These are phyloP conservation scores for Macheiramphus alcinus DNA, from an alignment of 2,113 vertebrate species.

Conservation along the genomic window DNA sequence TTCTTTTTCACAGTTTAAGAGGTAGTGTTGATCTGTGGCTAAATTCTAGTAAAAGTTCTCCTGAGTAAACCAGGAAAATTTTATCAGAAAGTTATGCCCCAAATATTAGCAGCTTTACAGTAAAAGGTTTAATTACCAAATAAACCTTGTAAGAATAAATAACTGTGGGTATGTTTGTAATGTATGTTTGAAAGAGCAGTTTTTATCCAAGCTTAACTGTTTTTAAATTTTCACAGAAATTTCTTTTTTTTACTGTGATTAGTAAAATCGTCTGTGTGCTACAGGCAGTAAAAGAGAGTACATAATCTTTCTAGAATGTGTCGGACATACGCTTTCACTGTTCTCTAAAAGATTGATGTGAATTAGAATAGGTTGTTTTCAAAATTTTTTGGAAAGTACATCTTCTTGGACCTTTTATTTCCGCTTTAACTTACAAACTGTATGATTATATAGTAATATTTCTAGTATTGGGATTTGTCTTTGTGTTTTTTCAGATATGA, in stretches of 20 bases:
- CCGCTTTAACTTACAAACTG: background rate
- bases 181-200: background rate
- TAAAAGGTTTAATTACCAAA: background rate
- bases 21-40: background rate
- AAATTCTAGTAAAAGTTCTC: background rate
- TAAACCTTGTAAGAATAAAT: background rate
- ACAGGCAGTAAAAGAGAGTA: background rate
- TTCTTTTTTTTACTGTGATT: background rate
- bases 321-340: background rate
- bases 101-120: background rate
- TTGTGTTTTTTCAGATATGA: background rate
- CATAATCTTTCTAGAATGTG: background rate
- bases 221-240: background rate
- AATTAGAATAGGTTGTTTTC: background rate
- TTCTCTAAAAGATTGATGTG: background rate
- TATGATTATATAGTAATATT: background rate
- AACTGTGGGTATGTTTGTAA: background rate
- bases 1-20: background rate
- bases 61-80: background rate
- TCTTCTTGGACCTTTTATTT: background rate
- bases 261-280: background rate
- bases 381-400: background rate
- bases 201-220: background rate
- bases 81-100: background rate
- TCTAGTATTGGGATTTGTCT: background rate